Evolutionary conservation across 2,797 vertebrate species (phyloP).

Genomic region (Pantherophis vulpinus): DNA sequence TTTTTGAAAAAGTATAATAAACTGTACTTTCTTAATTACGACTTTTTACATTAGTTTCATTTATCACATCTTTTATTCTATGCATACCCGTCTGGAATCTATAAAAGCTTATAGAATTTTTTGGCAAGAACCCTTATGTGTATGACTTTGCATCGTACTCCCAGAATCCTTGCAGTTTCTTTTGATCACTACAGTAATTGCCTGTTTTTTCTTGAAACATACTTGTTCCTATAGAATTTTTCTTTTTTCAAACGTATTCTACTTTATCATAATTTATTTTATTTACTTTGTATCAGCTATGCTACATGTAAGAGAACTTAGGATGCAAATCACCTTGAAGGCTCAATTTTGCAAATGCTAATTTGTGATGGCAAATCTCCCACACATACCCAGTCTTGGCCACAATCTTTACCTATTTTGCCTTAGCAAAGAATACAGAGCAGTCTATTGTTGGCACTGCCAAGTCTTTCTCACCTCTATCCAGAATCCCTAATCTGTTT

Average conservation of each 20-base stretch:
- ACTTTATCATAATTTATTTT: not conserved
- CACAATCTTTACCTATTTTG: not conserved
- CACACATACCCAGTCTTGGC: not conserved
- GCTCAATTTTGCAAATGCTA: not conserved
- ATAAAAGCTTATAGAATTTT: not conserved
- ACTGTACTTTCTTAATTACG: constrained; percentile 49
- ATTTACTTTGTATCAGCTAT: not conserved
- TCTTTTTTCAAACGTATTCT: not conserved
- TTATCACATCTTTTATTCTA: not conserved
- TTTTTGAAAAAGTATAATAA: constrained; percentile 63
- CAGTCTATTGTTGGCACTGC: not conserved
- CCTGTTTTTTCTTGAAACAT: not conserved
- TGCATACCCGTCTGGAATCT: not conserved
- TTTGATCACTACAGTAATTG: not conserved
- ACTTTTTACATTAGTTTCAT: not conserved
- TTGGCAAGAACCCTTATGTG: not conserved
- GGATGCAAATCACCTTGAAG: not conserved
- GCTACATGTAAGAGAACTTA: not conserved
- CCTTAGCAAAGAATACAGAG: not conserved
- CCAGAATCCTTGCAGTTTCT: not conserved
- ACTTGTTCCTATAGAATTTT: not conserved
- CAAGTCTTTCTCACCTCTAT: not conserved
- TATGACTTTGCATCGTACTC: not conserved
- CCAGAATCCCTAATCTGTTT: not conserved
- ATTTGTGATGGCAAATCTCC: not conserved